Conservation (phyloP, 2,797 vertebrate species). For the Tokudaia tokunoshimensis region DNA sequence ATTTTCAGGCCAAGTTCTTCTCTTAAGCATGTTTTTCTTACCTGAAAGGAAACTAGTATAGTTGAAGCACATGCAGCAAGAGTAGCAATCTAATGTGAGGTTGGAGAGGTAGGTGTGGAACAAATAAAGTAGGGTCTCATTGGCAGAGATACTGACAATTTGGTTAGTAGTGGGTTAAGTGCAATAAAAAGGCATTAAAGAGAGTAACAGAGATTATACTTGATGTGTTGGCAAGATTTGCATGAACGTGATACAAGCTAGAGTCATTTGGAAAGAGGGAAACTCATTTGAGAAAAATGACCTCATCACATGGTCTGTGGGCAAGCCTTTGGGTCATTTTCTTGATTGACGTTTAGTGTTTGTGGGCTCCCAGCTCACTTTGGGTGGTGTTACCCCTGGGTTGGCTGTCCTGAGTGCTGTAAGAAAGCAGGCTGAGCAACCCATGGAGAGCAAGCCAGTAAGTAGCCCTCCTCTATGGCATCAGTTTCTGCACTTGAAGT, state of each 20-base stretch:
- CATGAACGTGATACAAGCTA: background rate
- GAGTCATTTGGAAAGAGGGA: background rate
- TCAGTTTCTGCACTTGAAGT: background rate
- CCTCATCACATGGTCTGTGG: background rate
- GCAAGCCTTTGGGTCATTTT: background rate
- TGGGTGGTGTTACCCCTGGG: background rate
- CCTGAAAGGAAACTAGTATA: background rate
- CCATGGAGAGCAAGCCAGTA: background rate
- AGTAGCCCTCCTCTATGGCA: background rate
- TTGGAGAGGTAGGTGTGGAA: background rate
- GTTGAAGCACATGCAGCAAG: background rate
- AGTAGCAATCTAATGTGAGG: background rate
- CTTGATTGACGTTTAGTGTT: background rate
- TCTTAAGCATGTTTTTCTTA: slow-evolving; percentile 48
- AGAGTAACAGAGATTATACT: slow-evolving; percentile 33
- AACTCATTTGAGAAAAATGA: background rate
- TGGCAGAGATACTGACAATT: background rate
- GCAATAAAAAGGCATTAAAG: background rate
- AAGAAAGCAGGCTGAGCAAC: background rate
- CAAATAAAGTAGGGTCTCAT: background rate
- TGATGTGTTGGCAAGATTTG: background rate
- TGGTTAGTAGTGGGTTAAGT: background rate
- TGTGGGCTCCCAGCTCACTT: too few relatives aligned
- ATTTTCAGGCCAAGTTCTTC: slow-evolving; percentile 28
- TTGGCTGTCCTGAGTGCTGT: background rate